Conservation (phyloP, 2,888 invertebrate species). For the Lasioglossum oenotherae region DNA sequence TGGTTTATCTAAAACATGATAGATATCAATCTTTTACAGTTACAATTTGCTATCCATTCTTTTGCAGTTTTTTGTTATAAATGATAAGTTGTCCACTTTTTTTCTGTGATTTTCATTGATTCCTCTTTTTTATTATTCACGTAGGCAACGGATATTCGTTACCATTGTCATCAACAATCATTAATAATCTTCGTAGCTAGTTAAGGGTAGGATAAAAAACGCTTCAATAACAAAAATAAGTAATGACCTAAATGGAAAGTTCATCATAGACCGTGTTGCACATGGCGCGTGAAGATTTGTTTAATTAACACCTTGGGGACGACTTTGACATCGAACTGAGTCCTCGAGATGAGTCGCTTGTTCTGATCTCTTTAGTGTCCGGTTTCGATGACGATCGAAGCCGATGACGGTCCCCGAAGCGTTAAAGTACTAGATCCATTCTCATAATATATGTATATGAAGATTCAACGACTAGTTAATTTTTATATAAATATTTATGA, state of each 20-base stretch:
- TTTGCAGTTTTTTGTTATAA: background rate
- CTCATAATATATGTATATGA: constrained; percentile 9
- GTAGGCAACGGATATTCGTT: background rate
- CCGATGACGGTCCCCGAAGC: background rate
- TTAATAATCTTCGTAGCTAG: background rate
- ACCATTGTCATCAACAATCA: background rate
- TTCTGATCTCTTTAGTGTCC: background rate
- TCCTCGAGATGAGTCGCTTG: background rate
- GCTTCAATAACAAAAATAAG: background rate
- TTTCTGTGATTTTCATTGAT: background rate
- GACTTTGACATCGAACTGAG: background rate
- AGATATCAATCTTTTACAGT: background rate
- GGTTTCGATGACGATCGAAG: background rate
- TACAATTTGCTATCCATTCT: constrained; percentile 4
- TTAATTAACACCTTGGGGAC: background rate
- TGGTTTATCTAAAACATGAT: background rate
- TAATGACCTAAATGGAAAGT: background rate
- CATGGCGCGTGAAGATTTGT: background rate
- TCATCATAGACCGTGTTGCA: background rate
- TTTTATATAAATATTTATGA: constrained; percentile 32
- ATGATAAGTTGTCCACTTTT: background rate
- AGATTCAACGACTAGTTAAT: constrained; percentile 5
- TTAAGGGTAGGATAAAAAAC: background rate
- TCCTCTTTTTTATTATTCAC: background rate
- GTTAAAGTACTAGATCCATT: background rate